phyloP scores from a whole-genome alignment of 2,797 vertebrate genomes.

The Podargus strigoides region DNA sequence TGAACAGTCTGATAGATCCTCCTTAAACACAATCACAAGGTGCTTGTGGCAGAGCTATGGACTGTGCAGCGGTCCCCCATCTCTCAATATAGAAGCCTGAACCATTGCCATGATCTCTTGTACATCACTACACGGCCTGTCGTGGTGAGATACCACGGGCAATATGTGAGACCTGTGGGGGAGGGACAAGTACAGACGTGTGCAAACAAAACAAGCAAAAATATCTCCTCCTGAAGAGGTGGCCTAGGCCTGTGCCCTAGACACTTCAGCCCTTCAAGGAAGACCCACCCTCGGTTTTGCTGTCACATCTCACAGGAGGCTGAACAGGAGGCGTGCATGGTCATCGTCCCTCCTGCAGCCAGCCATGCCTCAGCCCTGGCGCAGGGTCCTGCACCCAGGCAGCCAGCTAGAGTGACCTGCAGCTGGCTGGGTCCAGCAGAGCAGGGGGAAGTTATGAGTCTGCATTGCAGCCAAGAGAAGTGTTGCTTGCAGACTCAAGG shows the following conservation, averaged over 20 bases:
- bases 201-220: not conserved
- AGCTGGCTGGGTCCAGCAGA: not conserved
- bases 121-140: fast-evolving
- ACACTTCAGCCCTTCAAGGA: not conserved
- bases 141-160: fast-evolving
- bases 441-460: too few species aligned
- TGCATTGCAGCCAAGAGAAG: not conserved
- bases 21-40: not conserved
- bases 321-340: fast-evolving
- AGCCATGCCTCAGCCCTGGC: not conserved
- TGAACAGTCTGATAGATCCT: not conserved
- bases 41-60: not conserved
- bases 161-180: not conserved
- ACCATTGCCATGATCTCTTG: not conserved
- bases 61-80: not conserved
- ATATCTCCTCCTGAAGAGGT: not conserved
- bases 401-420: not conserved
- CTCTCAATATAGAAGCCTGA: not conserved
- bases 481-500: not conserved
- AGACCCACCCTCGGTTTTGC: not conserved
- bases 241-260: not conserved
- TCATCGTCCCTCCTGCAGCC: not conserved
- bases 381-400: not conserved
- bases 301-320: not conserved
- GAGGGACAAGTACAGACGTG: not conserved